phyloP scores from a whole-genome alignment of 2,797 vertebrate genomes.

The Etheostoma nigrum region DNA sequence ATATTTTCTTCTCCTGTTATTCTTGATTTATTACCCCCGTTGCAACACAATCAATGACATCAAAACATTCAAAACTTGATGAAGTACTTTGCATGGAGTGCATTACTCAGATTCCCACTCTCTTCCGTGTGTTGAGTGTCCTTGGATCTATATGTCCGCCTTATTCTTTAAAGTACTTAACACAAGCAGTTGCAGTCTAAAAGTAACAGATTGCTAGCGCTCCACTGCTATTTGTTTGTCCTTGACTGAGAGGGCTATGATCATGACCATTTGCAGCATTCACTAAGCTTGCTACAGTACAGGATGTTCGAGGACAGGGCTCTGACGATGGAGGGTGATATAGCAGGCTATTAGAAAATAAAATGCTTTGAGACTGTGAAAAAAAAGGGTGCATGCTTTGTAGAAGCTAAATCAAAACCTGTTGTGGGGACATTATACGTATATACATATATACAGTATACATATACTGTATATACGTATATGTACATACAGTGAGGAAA shows the following conservation, averaged over 20 bases:
- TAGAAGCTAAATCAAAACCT: slow-evolving; percentile 11
- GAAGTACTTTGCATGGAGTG: slow-evolving; percentile 14
- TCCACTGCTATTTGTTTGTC: slow-evolving; percentile 47
- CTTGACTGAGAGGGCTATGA: slow-evolving; percentile 47
- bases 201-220: slow-evolving; percentile 33
- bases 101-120: slow-evolving; percentile 2
- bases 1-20: background rate
- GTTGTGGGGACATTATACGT: background rate
- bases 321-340: slow-evolving; percentile 18
- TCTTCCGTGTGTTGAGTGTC: background rate
- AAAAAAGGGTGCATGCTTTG: background rate
- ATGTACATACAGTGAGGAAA: too few relatives aligned
- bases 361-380: slow-evolving; percentile 16
- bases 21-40: slow-evolving; percentile 18
- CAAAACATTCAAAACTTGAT: slow-evolving; percentile 33
- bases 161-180: slow-evolving; percentile 25
- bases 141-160: slow-evolving; percentile 33
- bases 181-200: background rate
- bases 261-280: slow-evolving; percentile 22
- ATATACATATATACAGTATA: too few relatives aligned
- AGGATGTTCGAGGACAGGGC: slow-evolving; percentile 21
- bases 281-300: slow-evolving; percentile 12
- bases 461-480: too few relatives aligned
- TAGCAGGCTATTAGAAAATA: slow-evolving; percentile 24
- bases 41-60: slow-evolving; percentile 22